Evolutionary conservation across 1,140 invertebrate species (phyloP), one percentile per base, ranked within the genome.

Genomic region (Pogonomyrmex californicus): DNA sequence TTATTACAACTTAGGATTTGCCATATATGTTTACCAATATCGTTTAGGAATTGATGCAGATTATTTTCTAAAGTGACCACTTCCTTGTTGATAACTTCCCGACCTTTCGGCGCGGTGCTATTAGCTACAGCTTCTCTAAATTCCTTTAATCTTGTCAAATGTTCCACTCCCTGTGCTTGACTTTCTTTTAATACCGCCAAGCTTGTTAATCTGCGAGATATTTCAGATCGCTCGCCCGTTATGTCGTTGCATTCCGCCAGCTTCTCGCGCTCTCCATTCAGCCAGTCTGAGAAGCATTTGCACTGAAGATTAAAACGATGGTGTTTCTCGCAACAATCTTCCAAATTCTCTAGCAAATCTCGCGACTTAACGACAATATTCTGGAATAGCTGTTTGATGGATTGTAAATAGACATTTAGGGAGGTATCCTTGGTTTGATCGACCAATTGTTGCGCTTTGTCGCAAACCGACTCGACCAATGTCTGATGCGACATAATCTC

Each of bases 401-500:
- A 99, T 90, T 98, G 97, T 0, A 99, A 94, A 93, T 98, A 99
- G 5, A 98, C 96, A 93, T 98, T 98, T 65, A 99, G 93, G 1
- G 98, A 97, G 60, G 97, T 97, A 91, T 99, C 98, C 93, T 98
- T 97, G 4, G 98, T 99, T 95, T 98, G 97, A 93, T 98, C 97
- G 9, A 99, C 97, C 38, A 99, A 95, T 66, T 98, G 97, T 91
- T 98, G 97, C 10, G 98, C 98, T 94, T 98, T 99, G 79, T 99
- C 98, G 93, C 98, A 98, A 30, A 99, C 98, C 79, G 97, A 97
- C 92, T 99, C 98, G 0, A 99, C 97, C 0, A 99, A 94, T 70
- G 97, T 96, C 93, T 98, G 98, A 95, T 99, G 98, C 0, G 98
- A 98, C 95, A 98, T 97, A 66, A 99, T 99, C 95, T 99, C 99